Conservation (phyloP, 2,113 vertebrate species). For the Microtus pennsylvanicus region DNA sequence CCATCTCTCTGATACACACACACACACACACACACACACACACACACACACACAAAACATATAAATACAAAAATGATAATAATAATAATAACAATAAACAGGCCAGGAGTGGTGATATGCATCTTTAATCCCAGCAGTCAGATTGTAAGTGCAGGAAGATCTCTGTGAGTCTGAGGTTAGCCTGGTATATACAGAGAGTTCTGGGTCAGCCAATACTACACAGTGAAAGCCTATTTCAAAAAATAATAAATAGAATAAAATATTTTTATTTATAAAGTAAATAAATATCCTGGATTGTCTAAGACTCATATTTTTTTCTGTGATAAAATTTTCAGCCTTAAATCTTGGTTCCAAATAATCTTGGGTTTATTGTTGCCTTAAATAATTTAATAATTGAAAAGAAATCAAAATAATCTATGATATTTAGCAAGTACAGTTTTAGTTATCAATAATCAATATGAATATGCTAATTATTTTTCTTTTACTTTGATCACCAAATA, state of each 20-base stretch:
- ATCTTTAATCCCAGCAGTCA: not conserved
- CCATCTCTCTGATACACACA: not conserved
- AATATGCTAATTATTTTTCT: not conserved
- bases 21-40: not conserved
- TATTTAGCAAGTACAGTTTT: not conserved
- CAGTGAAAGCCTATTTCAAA: not conserved
- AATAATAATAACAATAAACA: no score
- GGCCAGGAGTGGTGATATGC: not conserved
- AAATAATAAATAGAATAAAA: not conserved
- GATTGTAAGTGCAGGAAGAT: not conserved
- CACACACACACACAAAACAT: not conserved
- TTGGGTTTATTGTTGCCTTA: not conserved
- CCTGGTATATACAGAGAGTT: not conserved
- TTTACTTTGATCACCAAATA: not conserved
- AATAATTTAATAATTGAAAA: constrained; percentile 37
- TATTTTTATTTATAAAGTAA: not conserved
- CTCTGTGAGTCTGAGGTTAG: not conserved
- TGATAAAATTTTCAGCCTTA: not conserved
- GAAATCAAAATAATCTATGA: not conserved
- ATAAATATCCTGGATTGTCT: not conserved
- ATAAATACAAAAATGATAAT: not conserved
- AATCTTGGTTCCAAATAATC: not conserved
- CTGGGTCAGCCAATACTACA: not conserved
- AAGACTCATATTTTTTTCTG: not conserved
- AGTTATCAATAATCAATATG: not conserved